These are phyloP conservation scores for Chloroclysta siterata DNA, from an alignment of 2,888 invertebrate species.

Conservation along the genomic window DNA sequence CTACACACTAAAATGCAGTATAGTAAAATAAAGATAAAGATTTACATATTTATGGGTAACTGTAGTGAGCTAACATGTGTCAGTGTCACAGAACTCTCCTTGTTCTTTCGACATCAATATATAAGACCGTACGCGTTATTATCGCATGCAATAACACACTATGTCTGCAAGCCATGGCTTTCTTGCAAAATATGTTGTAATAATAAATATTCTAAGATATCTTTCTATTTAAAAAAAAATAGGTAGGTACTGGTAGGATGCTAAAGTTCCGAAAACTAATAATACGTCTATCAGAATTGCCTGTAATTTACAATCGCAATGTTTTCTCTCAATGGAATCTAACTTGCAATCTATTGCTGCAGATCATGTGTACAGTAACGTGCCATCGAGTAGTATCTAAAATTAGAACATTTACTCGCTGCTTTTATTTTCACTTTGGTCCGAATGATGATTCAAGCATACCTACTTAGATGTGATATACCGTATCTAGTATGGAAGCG, in stretches of 20 bases:
- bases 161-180: too few relatives aligned
- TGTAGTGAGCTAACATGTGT: too few relatives aligned
- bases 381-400: conserved; percentile 8
- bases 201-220: too few relatives aligned
- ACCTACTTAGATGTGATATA: conserved; percentile 38
- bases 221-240: neutral
- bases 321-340: neutral
- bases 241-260: neutral
- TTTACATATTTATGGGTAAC: too few relatives aligned
- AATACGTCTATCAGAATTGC: neutral
- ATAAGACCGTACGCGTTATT: too few relatives aligned
- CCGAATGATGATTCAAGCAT: conserved; percentile 31
- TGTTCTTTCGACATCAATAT: too few relatives aligned
- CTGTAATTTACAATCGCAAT: neutral
- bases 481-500: conserved; percentile 47
- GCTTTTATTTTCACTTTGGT: conserved; percentile 57
- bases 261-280: neutral
- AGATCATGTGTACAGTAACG: conserved; percentile 10
- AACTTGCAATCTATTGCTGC: neutral
- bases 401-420: conserved; percentile 16
- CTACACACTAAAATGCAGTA: too few relatives aligned
- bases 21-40: too few relatives aligned
- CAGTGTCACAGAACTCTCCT: too few relatives aligned
- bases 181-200: too few relatives aligned
- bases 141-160: too few relatives aligned